phyloP scores from a whole-genome alignment of 2,888 invertebrate genomes.

The Alentia gelatinosa region DNA sequence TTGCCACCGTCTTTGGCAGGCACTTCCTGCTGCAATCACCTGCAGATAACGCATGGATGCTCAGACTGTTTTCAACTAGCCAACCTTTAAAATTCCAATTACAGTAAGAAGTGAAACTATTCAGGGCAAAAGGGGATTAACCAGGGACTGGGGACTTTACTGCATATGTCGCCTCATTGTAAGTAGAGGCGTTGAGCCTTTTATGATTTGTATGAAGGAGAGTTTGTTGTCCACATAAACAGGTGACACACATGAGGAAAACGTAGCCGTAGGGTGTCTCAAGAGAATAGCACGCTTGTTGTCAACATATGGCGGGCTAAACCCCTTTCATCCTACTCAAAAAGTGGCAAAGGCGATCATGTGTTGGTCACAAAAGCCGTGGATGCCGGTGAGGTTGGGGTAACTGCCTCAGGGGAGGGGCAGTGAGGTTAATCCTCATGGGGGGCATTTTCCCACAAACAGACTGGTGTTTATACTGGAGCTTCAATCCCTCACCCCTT shows the following conservation, averaged over 20 bases:
- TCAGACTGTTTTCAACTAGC: too few relatives aligned
- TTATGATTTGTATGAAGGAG: neutral
- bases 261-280: neutral
- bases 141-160: neutral
- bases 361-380: neutral
- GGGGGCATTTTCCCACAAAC: neutral
- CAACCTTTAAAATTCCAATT: too few relatives aligned
- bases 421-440: neutral
- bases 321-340: neutral
- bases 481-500: neutral
- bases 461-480: neutral
- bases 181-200: neutral
- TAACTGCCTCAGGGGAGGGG: neutral
- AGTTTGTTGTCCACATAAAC: neutral
- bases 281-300: neutral
- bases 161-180: neutral
- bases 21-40: too few relatives aligned
- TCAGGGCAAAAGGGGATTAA: neutral
- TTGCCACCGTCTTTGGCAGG: too few relatives aligned
- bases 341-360: constrained; percentile 8
- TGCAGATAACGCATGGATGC: too few relatives aligned
- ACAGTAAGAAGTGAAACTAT: neutral
- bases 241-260: too few relatives aligned
- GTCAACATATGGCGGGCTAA: neutral
- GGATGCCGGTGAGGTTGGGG: neutral